Percentiles rank a stretch among this genome's conserved stretches.
These are phyloP conservation scores for Pyrocoelia pectoralis DNA, from an alignment of 2,888 invertebrate species.

Conservation along the genomic window DNA sequence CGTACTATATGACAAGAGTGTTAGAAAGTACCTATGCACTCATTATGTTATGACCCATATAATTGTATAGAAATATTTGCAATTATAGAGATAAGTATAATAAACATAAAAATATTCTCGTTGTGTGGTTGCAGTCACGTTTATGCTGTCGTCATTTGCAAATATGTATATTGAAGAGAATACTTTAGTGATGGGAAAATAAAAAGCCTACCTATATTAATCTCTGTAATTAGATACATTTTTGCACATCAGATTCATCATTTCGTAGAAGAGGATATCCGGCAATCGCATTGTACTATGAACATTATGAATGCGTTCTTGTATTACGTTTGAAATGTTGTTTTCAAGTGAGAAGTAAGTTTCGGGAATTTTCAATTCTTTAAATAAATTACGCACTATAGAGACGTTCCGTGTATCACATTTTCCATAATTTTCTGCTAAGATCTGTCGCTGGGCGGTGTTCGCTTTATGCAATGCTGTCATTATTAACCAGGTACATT, in stretches of 20 bases:
- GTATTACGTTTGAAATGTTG: slow-evolving; percentile 82
- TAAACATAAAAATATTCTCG: too few species aligned
- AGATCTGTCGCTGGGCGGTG: slow-evolving; percentile 72
- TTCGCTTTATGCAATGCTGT: slow-evolving; percentile 84
- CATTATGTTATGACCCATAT: too few species aligned
- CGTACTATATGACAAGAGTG: too few species aligned
- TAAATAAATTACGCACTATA: slow-evolving; percentile 77
- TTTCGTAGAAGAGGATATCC: slow-evolving; percentile 56
- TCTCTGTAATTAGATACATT: background rate
- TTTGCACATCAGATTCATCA: background rate
- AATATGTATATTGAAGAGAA: too few species aligned
- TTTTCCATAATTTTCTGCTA: slow-evolving; percentile 81
- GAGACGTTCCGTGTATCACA: slow-evolving; percentile 71
- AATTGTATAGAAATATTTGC: too few species aligned
- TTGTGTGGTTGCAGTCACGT: too few species aligned
- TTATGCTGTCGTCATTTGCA: too few species aligned
- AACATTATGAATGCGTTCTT: slow-evolving; percentile 84
- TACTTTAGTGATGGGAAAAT: too few species aligned
- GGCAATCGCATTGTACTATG: slow-evolving; percentile 82
- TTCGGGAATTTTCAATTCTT: slow-evolving; percentile 77
- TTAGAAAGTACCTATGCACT: too few species aligned
- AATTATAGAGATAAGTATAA: too few species aligned
- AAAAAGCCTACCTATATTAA: background rate
- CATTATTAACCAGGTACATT: slow-evolving; percentile 95
- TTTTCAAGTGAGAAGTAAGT: slow-evolving; percentile 84